Base-by-base conservation (phyloP, 2,888 invertebrate genomes). In the Volucella zonaria region DNA sequence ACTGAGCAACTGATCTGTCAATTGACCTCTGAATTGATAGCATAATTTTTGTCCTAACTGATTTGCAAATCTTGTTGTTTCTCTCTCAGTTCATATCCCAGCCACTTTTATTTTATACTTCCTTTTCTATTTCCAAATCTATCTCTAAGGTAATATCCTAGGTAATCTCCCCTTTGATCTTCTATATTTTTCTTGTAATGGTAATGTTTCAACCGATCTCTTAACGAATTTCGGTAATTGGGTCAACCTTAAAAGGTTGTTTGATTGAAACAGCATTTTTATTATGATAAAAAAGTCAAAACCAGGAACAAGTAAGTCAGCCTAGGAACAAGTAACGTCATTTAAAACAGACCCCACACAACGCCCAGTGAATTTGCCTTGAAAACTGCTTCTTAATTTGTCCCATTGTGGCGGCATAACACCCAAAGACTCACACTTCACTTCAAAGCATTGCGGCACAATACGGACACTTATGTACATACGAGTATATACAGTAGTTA, bases 321-420 rank as follows among this genome's bases (percentile, higher is more conserved):
- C 52, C 40, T 54, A 67, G 56, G 62, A 54, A 54, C 62, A 54
- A 62, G 43, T 59, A 59, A 70, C 11, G 43, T 56, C 45, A 38
- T 47, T 47, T 15, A 6, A 38, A 42, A 42, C 40, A 38, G 74
- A 74, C 74, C 74, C n/a, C 74, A 64, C 74, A 64, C 74, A 47
- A 47, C 54, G 74, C 45, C 23, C 15, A 47, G 47, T 64, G 54
- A 74, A 74, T 56, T 74, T 40, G 64, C 74, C 62, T 64, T 74
- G 74, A 64, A 74, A 64, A 74, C 54, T 45, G 64, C 74, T 18
- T 74, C 74, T 64, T 74, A 64, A 74, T 74, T 74, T 64, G 64
- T 74, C 56, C 62, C 56, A 64, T 74, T 74, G 74, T 74, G 42
- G 3, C 14, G 42, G 42, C 11, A 3, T 40, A 47, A 15, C 49